Conservation (phyloP, 1,140 invertebrate species). For the Microplitis mediator region DNA sequence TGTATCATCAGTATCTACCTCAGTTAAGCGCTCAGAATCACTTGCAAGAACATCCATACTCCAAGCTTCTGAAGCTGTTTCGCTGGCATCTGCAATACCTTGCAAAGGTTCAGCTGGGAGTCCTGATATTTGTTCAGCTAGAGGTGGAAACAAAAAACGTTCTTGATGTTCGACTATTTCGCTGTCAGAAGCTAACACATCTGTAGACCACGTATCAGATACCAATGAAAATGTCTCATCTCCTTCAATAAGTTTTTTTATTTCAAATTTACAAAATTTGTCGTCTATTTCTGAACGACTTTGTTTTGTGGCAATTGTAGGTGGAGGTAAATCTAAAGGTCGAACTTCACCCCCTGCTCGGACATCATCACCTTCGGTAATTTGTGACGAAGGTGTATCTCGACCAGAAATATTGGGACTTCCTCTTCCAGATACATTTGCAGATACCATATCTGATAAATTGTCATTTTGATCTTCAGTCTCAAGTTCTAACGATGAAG, state of each 20-base stretch:
- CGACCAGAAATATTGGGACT: constrained; percentile 92
- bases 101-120: constrained; percentile 41
- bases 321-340: constrained; percentile 63
- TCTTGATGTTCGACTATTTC: constrained; percentile 81
- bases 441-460: constrained; percentile 91
- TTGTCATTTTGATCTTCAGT: constrained; percentile 92
- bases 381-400: constrained; percentile 93
- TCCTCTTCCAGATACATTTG: constrained; percentile 86
- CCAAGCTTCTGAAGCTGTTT: constrained; percentile 96
- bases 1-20: constrained; percentile 84
- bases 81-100: constrained; percentile 73
- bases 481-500: constrained; percentile 85
- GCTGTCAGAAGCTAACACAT: constrained; percentile 92
- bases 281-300: constrained; percentile 93
- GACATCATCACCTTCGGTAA: constrained; percentile 79
- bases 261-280: constrained; percentile 98
- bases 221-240: constrained; percentile 95
- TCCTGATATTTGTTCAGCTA: constrained; percentile 40
- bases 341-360: constrained; percentile 57
- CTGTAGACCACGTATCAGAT: constrained; percentile 97
- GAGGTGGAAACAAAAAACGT: constrained; percentile 56
- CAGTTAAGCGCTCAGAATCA: constrained; percentile 90
- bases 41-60: constrained; percentile 95
- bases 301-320: constrained; percentile 75
- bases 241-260: constrained; percentile 83